phyloP scores from a whole-genome alignment of 2,797 vertebrate genomes.

The Hyperoplus lanceolatus region DNA sequence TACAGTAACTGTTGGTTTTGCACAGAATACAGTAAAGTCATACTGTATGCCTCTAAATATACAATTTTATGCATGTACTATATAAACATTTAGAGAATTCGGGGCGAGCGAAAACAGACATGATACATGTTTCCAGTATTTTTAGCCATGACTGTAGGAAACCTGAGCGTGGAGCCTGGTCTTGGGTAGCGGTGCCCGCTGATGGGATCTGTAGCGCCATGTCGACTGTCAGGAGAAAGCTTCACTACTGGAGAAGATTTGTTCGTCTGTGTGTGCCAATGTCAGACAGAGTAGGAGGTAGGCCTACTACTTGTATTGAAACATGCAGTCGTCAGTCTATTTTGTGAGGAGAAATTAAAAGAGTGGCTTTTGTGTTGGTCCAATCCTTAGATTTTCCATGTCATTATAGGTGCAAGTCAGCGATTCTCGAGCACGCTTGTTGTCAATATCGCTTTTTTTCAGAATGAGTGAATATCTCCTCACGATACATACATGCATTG shows the following conservation, averaged over 20 bases:
- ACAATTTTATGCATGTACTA: conserved; percentile 10
- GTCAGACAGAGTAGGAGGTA: neutral
- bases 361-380: neutral
- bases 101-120: conserved; percentile 63
- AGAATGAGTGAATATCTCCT: too few species aligned
- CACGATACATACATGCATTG: too few species aligned
- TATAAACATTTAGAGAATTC: conserved; percentile 58
- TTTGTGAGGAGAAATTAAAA: neutral
- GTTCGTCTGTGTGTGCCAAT: conserved; percentile 6
- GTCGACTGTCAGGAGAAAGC: conserved; percentile 12
- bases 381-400: conserved; percentile 4
- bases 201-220: conserved; percentile 38
- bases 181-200: conserved; percentile 38
- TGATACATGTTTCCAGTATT: conserved; percentile 80
- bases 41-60: neutral
- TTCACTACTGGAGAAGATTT: conserved; percentile 3
- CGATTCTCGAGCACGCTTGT: too few species aligned
- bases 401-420: too few species aligned
- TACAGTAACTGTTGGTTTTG: conserved; percentile 1
- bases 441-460: too few species aligned
- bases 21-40: neutral
- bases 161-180: conserved; percentile 74
- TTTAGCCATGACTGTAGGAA: conserved; percentile 81
- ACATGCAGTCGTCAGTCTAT: neutral
- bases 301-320: conserved; percentile 5